Percentiles rank a stretch among this genome's conserved stretches.
Conservation (phyloP, 2,888 invertebrate species). For the Acholoe squamosa region DNA sequence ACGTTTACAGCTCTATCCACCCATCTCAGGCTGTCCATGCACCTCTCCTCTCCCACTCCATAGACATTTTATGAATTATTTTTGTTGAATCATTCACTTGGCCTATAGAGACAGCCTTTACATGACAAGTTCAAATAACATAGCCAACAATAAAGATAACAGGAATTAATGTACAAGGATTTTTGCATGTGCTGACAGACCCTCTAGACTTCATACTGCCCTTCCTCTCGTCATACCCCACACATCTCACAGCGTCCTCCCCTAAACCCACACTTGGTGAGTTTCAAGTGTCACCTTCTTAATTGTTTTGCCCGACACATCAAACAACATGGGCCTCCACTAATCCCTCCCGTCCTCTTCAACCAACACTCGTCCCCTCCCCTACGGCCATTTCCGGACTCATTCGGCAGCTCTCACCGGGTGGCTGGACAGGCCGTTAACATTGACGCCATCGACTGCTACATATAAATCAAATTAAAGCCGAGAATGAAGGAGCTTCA, state of each 20-base stretch:
- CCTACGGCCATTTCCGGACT: background rate
- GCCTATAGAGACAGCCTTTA: too few species aligned
- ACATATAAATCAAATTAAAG: slow-evolving; percentile 56
- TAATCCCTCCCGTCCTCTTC: background rate
- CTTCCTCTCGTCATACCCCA: too few species aligned
- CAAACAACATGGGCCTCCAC: background rate
- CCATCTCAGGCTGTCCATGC: too few species aligned
- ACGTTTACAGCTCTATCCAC: background rate
- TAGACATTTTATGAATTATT: too few species aligned
- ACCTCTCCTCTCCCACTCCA: too few species aligned
- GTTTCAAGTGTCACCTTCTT: slow-evolving; percentile 54
- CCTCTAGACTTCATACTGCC: too few species aligned
- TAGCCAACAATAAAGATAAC: too few species aligned
- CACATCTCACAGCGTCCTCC: too few species aligned
- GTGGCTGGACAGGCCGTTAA: background rate
- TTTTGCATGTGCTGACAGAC: too few species aligned
- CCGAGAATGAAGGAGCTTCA: slow-evolving; percentile 9
- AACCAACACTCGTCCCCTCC: background rate
- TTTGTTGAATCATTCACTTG: too few species aligned
- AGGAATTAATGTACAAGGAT: too few species aligned
- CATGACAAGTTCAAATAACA: too few species aligned
- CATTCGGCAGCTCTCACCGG: background rate
- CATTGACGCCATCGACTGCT: slow-evolving; percentile 22
- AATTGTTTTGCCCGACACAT: slow-evolving; percentile 47
- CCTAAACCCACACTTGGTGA: background rate